A percentile compares a stretch with the other conserved stretches of the same genome.
These are phyloP conservation scores for Drosophila eugracilis DNA, from an alignment of 1,140 invertebrate genomes.

Conservation along the genomic window DNA sequence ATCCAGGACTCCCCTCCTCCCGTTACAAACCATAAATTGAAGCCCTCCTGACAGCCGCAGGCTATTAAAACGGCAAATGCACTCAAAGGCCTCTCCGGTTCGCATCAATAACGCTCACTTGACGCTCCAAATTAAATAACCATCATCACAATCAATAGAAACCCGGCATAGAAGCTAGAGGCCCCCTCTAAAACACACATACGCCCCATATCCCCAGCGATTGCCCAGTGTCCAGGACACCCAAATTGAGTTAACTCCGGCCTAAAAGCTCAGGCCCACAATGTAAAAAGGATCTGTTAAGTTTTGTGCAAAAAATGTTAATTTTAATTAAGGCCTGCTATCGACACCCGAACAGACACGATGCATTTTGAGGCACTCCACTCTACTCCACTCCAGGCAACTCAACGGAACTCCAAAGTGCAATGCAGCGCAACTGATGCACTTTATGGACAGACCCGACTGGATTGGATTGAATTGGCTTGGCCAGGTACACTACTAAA, in stretches of 20 bases:
- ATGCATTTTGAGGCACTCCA: slow-evolving; percentile 62
- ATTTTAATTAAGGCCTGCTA: slow-evolving; percentile 83
- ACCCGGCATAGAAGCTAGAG: slow-evolving; percentile 2
- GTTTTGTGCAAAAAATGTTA: slow-evolving; percentile 84
- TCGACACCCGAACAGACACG: slow-evolving; percentile 70
- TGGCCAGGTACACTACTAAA: slow-evolving; percentile 19
- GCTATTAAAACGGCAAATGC: slow-evolving; percentile 58
- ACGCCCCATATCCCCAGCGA: slow-evolving; percentile 2
- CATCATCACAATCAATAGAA: slow-evolving; percentile 79
- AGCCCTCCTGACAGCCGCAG: slow-evolving; percentile 13
- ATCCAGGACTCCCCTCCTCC: background rate
- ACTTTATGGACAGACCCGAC: slow-evolving; percentile 57
- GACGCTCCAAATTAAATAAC: slow-evolving; percentile 82
- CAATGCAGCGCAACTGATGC: slow-evolving; percentile 79
- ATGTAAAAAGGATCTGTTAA: slow-evolving; percentile 60
- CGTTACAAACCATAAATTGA: slow-evolving; percentile 1
- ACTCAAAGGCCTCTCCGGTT: slow-evolving; percentile 39
- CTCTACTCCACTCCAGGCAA: background rate
- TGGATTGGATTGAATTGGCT: slow-evolving; percentile 35
- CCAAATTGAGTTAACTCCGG: slow-evolving; percentile 79
- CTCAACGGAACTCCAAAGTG: slow-evolving; percentile 56
- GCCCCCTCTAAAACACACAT: slow-evolving; percentile 2
- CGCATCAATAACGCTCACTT: slow-evolving; percentile 82
- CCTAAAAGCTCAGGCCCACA: slow-evolving; percentile 68
- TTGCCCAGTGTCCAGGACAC: slow-evolving; percentile 9